Evolutionary conservation across 2,888 invertebrate species (phyloP).

Genomic region (Mimumesa dahlbomi): DNA sequence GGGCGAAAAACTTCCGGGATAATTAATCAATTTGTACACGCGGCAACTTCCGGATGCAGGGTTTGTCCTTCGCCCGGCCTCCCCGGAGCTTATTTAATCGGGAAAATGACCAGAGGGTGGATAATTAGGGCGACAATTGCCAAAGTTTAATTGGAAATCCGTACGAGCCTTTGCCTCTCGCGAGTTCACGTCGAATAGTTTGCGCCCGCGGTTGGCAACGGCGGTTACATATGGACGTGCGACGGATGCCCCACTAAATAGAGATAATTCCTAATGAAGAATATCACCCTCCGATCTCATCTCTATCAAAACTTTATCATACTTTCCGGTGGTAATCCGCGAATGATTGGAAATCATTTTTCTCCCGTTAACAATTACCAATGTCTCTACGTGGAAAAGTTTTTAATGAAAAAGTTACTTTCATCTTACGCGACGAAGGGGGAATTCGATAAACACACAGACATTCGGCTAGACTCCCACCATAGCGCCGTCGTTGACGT

Average conservation of each 20-base stretch:
- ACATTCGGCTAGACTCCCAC: too few relatives aligned
- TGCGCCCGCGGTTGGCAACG: constrained; percentile 33
- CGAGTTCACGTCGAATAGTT: constrained; percentile 38
- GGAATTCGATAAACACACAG: too few relatives aligned
- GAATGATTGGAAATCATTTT: too few relatives aligned
- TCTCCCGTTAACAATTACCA: too few relatives aligned
- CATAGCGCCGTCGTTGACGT: too few relatives aligned
- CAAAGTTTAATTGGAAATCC: constrained; percentile 69
- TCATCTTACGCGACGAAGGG: too few relatives aligned
- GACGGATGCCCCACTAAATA: background rate
- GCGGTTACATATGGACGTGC: constrained; percentile 20
- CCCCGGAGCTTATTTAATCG: constrained; percentile 58
- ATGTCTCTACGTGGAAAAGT: too few relatives aligned
- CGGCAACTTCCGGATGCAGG: constrained; percentile 41
- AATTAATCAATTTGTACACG: constrained; percentile 49
- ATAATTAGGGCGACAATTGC: constrained; percentile 67
- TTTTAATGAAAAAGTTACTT: too few relatives aligned
- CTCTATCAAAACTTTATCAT: too few relatives aligned
- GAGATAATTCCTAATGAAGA: background rate
- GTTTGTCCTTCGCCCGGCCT: constrained; percentile 5
- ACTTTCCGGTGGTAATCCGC: too few relatives aligned
- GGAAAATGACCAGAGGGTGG: constrained; percentile 64
- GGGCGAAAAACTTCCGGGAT: too few relatives aligned
- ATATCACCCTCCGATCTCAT: too few relatives aligned
- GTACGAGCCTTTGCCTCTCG: constrained; percentile 45